These are phyloP conservation scores for Paralinhomoeus sp. DNA, from an alignment of 2,888 invertebrate genomes.

Conservation along the genomic window DNA sequence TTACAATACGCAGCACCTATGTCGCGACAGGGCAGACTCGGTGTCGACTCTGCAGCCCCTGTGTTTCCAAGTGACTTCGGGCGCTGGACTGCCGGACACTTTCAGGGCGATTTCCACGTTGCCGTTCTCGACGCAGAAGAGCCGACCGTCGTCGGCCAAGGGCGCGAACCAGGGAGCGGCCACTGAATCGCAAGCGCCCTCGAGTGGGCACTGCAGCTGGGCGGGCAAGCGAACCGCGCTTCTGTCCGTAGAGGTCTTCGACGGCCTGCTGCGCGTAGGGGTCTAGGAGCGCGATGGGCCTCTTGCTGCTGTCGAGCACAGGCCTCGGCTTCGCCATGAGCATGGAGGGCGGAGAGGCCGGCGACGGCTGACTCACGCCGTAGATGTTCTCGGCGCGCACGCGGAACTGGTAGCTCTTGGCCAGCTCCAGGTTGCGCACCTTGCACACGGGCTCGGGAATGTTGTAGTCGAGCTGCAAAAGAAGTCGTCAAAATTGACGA, in stretches of 20 bases:
- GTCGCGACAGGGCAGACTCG: background rate
- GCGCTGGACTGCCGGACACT: constrained; percentile 85
- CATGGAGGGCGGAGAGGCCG: constrained; percentile 39
- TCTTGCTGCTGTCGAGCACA: constrained; percentile 21
- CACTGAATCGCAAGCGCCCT: constrained; percentile 14
- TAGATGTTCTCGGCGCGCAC: constrained; percentile 86
- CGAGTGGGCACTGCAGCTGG: too few relatives aligned
- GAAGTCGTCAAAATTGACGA: too few relatives aligned
- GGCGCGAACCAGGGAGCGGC: constrained; percentile 46
- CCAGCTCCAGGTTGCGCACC: constrained; percentile 64
- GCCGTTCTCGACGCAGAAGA: constrained; percentile 76
- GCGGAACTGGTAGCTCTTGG: constrained; percentile 79
- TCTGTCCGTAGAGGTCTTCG: constrained; percentile 18
- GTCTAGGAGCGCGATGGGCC: constrained; percentile 22
- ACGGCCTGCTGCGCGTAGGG: constrained; percentile 22
- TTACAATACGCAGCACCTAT: background rate
- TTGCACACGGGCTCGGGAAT: constrained; percentile 70
- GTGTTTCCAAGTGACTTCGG: constrained; percentile 51
- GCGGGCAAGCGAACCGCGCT: constrained; percentile 13
- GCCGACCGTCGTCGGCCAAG: constrained; percentile 31
- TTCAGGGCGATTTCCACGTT: constrained; percentile 73
- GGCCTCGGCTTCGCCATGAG: constrained; percentile 24
- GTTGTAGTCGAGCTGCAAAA: constrained; percentile 21
- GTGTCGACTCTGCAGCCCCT: constrained; percentile 21
- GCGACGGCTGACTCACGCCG: constrained; percentile 85